A percentile compares a stretch with the other conserved stretches of the same genome.
Evolutionary conservation across 1,140 invertebrate species (phyloP).

Genomic region (Aleiodes sp.): DNA sequence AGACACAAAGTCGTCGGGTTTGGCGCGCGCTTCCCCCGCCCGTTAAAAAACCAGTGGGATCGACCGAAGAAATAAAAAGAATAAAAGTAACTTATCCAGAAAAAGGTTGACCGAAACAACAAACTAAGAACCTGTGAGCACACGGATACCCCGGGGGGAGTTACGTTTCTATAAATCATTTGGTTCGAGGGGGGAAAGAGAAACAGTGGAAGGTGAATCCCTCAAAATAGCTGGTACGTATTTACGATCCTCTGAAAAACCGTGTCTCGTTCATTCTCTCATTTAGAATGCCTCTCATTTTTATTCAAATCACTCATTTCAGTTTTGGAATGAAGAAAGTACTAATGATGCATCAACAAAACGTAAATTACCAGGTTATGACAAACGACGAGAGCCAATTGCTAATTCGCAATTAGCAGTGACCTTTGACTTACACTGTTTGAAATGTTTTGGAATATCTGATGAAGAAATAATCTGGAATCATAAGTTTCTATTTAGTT

Average conservation of each 20-base stretch:
- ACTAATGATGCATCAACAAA: too few relatives aligned
- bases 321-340: slow-evolving; percentile 15
- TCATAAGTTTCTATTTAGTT: too few relatives aligned
- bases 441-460: too few relatives aligned
- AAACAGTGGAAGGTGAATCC: slow-evolving; percentile 26
- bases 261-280: slow-evolving; percentile 38
- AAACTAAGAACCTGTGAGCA: slow-evolving; percentile 18
- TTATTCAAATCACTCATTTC: slow-evolving; percentile 23
- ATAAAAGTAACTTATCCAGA: slow-evolving; percentile 9
- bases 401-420: too few relatives aligned
- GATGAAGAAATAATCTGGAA: too few relatives aligned
- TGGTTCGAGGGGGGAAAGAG: slow-evolving; percentile 31
- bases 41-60: background rate
- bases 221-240: slow-evolving; percentile 50
- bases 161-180: slow-evolving; percentile 67
- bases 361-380: too few relatives aligned
- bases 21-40: background rate
- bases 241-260: slow-evolving; percentile 59
- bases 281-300: slow-evolving; percentile 3
- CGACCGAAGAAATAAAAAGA: slow-evolving; percentile 22
- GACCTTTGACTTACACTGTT: too few relatives aligned
- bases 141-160: slow-evolving; percentile 50
- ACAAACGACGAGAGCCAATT: too few relatives aligned
- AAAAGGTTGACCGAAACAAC: slow-evolving; percentile 28
- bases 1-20: slow-evolving; percentile 40